A percentile compares a stretch with the other conserved stretches of the same genome.
phyloP scores from a whole-genome alignment of 2,797 vertebrate species.

The Dromococcyx pavoninus region DNA sequence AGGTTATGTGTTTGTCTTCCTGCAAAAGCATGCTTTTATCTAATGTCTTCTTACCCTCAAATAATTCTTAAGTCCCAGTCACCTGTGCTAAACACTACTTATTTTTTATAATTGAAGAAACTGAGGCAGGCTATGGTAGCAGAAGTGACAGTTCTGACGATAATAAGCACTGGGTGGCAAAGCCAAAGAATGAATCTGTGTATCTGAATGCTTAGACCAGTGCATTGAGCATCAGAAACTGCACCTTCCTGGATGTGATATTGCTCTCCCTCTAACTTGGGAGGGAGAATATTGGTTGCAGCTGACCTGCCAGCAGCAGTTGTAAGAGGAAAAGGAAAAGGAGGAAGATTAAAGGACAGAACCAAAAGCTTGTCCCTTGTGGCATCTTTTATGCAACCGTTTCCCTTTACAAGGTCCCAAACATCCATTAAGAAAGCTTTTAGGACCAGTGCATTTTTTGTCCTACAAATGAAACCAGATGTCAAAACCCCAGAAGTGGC shows the following conservation, averaged over 20 bases:
- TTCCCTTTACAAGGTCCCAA: background rate
- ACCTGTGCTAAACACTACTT: background rate
- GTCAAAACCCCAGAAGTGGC: background rate
- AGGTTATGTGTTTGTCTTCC: background rate
- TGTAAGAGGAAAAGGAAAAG: background rate
- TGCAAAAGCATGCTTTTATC: background rate
- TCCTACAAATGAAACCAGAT: background rate
- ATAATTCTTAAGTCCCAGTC: background rate
- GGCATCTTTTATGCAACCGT: background rate
- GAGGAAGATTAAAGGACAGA: slow-evolving; percentile 22
- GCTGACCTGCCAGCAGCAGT: background rate
- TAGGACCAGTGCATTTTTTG: background rate
- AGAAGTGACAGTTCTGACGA: background rate
- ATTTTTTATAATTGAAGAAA: background rate
- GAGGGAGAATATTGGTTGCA: background rate
- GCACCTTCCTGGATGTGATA: fast-evolving
- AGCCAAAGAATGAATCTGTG: background rate
- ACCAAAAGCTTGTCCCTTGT: background rate
- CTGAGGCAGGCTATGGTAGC: background rate
- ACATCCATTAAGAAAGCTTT: slow-evolving; percentile 7
- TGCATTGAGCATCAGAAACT: background rate
- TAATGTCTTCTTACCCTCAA: fast-evolving
- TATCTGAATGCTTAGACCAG: background rate
- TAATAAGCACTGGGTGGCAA: fast-evolving
- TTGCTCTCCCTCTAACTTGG: background rate